Evolutionary conservation across 1,140 invertebrate species (phyloP).

Genomic region (Ostrea edulis): DNA sequence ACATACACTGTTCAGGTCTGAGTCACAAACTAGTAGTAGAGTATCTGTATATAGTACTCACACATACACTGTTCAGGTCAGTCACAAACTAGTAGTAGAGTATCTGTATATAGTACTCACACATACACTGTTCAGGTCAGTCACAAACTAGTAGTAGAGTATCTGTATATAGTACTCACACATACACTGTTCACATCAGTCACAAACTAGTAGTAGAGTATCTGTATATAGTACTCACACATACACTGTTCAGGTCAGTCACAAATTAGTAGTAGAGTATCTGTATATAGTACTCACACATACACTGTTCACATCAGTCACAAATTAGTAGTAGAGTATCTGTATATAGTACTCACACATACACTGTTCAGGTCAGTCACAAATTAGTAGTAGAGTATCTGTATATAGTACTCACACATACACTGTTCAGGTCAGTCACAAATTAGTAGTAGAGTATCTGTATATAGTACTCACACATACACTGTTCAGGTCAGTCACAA

Average conservation of each 20-base stretch:
- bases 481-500: background rate
- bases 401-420: background rate
- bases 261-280: no score
- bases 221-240: no score
- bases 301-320: conserved; percentile 27
- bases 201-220: no score
- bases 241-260: conserved; percentile 32
- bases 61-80: conserved; percentile 33
- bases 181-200: conserved; percentile 29
- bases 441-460: no score
- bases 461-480: background rate
- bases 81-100: background rate
- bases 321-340: no score
- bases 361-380: conserved; percentile 34
- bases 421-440: conserved; percentile 14
- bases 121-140: conserved; percentile 35
- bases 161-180: no score
- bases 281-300: no score
- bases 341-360: no score
- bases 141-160: no score
- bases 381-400: no score
- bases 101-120: no score
- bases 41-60: no score
- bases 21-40: background rate
- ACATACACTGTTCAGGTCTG: conserved; percentile 35